Base-by-base conservation (phyloP, 1,140 invertebrate species). In the Proctacanthus coquilletti region DNA sequence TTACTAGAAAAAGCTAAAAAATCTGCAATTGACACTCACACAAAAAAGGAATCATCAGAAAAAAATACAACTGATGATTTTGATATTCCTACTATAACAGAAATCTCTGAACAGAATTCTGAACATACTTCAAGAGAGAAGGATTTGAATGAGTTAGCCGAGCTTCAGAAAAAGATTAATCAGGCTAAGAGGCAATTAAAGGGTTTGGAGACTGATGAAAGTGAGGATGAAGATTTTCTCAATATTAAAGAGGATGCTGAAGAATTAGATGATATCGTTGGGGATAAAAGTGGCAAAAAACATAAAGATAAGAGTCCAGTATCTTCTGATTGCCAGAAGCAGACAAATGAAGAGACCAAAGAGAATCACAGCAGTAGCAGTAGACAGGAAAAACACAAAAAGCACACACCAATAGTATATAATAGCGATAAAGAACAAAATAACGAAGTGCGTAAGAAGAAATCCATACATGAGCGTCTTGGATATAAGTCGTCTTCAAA, bases 161-260 rank as follows among this genome's bases (percentile, higher is more conserved):
- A 41, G 42, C 47, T 46, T 49, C 56, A 49, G 60, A 56, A 50
- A 53, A 68, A 52, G 63, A 68, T 55, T 33, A 64, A 42, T 60
- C 63, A 52, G 45, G 65, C 45, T 40, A 69, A 53, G 42, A 61
- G 64, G 18, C 49, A 67, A 34, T 56, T 53, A 34, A 65, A 53
- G 21, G 52, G 60, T 33, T 47, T 66, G 49, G 46, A 53, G 25
- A 45, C 52, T 42, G 18, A 45, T 27, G 45, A 50, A 8, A 20
- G 36, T 39, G 35, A 47, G 34, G 49, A 43, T 11, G 68, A 73
- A 41, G 71, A 75, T 45, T 68, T 69, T 51, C 55, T 71, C 23
- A 75, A 68, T 53, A 60, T 77, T 6, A 69, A 69, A 44, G 62
- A 61, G 9, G 65, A 61, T 17, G 58, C 56, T 33, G 55, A 59